Percentiles rank a stretch among this genome's conserved stretches.
These are phyloP conservation scores for Chanos chanos DNA, from an alignment of 2,797 vertebrate genomes.

Conservation along the genomic window DNA sequence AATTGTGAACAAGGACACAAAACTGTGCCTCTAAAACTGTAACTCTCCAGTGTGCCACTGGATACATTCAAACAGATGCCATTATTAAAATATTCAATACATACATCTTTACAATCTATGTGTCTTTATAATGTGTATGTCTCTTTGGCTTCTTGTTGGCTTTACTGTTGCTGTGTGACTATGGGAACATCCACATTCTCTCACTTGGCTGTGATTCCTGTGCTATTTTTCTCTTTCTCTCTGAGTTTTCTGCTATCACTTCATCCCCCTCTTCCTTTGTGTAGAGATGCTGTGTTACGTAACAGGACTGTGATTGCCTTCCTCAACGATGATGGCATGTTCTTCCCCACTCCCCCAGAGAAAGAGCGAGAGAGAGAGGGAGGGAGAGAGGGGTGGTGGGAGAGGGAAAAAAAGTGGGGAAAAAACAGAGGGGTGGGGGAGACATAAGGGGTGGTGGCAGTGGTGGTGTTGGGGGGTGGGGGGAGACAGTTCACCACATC, in stretches of 20 bases:
- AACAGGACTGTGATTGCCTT: conserved; percentile 38
- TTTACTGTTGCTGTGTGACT: neutral
- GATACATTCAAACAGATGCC: too few species aligned
- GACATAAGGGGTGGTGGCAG: neutral
- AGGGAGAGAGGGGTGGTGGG: neutral
- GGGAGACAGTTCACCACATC: neutral
- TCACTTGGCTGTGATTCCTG: conserved; percentile 4
- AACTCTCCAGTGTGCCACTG: too few species aligned
- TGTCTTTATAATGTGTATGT: too few species aligned
- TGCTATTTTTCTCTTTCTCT: conserved; percentile 4
- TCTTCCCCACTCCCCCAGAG: conserved; percentile 21
- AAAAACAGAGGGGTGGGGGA: neutral
- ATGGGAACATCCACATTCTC: neutral
- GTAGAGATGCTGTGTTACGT: conserved; percentile 31
- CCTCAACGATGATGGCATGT: conserved; percentile 31
- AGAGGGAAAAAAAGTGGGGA: neutral
- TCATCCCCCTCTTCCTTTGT: conserved; percentile 22
- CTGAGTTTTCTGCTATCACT: conserved; percentile 6
- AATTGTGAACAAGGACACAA: too few species aligned
- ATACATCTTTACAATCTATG: too few species aligned
- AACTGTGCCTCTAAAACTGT: too few species aligned
- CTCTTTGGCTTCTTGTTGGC: too few species aligned
- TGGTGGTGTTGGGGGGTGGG: too few species aligned
- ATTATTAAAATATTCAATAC: too few species aligned
- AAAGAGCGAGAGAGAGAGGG: neutral